Percentiles rank a stretch among this genome's conserved stretches.
Conservation (phyloP, 2,888 invertebrate genomes). For the Fissipunctia ypsillon region DNA sequence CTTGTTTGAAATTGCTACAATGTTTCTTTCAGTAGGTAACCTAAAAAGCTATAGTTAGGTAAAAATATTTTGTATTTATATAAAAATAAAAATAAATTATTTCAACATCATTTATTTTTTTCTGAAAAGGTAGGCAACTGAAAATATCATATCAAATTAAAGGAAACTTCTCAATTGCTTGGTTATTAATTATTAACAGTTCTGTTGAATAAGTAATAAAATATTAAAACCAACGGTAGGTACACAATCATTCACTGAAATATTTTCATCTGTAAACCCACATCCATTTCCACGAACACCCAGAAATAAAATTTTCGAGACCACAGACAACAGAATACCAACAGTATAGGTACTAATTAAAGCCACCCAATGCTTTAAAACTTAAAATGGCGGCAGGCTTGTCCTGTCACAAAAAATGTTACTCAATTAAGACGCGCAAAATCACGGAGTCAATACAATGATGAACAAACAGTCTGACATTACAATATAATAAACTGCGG, state of each 20-base stretch:
- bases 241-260: not conserved
- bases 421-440: conserved; percentile 80
- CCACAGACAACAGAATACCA: conserved; percentile 47
- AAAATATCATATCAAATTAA: not conserved
- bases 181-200: not conserved
- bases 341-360: conserved; percentile 59
- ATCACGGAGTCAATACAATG: conserved; percentile 75
- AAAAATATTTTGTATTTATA: not conserved
- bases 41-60: not conserved
- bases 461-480: conserved; percentile 83
- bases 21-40: not conserved
- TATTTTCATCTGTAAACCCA: conserved; percentile 8
- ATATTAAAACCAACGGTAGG: not conserved
- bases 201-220: not conserved
- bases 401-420: conserved; percentile 66
- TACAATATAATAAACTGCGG: conserved; percentile 86
- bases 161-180: too few relatives aligned
- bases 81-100: not conserved
- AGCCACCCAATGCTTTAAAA: conserved; percentile 54
- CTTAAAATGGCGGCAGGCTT: conserved; percentile 64
- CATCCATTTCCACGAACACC: conserved; percentile 43
- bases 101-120: not conserved
- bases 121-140: not conserved
- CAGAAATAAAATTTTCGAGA: conserved; percentile 46
- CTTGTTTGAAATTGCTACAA: not conserved